Evolutionary conservation across 2,797 vertebrate species (phyloP).

Genomic region (Tadarida brasiliensis): DNA sequence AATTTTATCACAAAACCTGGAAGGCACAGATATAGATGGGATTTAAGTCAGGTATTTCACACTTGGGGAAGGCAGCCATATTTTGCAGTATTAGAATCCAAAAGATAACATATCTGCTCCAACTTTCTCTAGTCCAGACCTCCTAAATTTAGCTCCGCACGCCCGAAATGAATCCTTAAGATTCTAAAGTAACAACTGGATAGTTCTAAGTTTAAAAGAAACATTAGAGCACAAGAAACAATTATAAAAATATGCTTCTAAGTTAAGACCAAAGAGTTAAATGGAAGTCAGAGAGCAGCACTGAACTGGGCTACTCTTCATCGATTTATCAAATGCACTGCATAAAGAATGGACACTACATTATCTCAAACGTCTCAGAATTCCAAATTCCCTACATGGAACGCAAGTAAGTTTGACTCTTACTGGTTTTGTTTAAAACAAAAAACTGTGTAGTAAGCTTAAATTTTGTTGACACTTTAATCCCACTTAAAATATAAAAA

Average conservation of each 20-base stretch:
- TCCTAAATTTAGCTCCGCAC: constrained; percentile 14
- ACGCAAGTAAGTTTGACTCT: constrained; percentile 17
- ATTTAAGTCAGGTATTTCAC: constrained; percentile 79
- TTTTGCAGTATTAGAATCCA: constrained; percentile 50
- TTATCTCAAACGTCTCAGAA: background rate
- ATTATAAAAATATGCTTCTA: background rate
- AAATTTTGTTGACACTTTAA: constrained; percentile 69
- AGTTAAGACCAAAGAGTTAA: constrained; percentile 40
- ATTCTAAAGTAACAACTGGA: constrained; percentile 14
- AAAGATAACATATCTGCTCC: background rate
- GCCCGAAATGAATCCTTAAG: background rate
- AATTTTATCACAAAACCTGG: constrained; percentile 81
- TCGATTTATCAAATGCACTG: background rate
- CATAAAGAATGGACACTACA: background rate
- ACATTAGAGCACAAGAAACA: background rate
- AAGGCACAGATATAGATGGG: constrained; percentile 62
- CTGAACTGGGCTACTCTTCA: background rate
- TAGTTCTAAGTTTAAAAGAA: constrained; percentile 33
- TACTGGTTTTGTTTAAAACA: background rate
- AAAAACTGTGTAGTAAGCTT: constrained; percentile 24
- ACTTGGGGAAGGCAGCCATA: constrained; percentile 73
- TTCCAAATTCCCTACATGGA: constrained; percentile 32
- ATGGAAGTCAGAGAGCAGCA: background rate
- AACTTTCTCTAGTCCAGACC: background rate
- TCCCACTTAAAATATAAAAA: constrained; percentile 77